Evolutionary conservation across 2,888 invertebrate species (phyloP), one percentile per base, ranked within the genome.

Genomic region (Heliconius aoede): DNA sequence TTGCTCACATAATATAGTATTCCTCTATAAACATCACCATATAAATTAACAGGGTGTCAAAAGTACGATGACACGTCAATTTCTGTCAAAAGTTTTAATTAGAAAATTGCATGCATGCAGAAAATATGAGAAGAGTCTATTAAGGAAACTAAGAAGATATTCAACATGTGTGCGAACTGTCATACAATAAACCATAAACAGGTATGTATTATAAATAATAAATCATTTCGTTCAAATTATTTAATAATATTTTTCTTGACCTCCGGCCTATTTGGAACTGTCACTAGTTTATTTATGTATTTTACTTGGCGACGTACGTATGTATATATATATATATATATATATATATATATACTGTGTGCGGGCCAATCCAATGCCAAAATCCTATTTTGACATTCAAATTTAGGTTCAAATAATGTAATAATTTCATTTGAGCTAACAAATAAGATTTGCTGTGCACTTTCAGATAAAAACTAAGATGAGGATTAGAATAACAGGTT

Each of bases 81-180:
- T n/a, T 64, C 32, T n/a, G 32, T 65, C n/a, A 36, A 36, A 65
- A 65, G 65, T 65, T 65, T 40, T 36, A 26, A 65, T 65, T 65
- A 65, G n/a, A 65, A 65, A 36, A 40, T 60, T 60, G 26, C 61
- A 7, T 28, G 8, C n/a, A n/a, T 62, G 18, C 30, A 62, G 30
- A 62, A 21, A 62, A 30, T 21, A 18, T 21, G 26, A 62, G 7
- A 13, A 15, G 1, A 60, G 24, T 18, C 18, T 21, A 9, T 62
- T 30, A 28, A 30, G 0, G 0, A 21, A 30, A 21, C 3, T 28
- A 62, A 30, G 8, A 9, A 61, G 26, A 61, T 8, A 4, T 26
- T 60, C 7, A 15, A 60, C 15, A 26, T 15, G 24, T 15, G 55
- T n/a, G 21, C n/a, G n/a, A 9, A 9, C 8, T 1, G 21, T 55